Base-by-base conservation (phyloP, 2,113 vertebrate species). In the Seriola rivoliana region DNA sequence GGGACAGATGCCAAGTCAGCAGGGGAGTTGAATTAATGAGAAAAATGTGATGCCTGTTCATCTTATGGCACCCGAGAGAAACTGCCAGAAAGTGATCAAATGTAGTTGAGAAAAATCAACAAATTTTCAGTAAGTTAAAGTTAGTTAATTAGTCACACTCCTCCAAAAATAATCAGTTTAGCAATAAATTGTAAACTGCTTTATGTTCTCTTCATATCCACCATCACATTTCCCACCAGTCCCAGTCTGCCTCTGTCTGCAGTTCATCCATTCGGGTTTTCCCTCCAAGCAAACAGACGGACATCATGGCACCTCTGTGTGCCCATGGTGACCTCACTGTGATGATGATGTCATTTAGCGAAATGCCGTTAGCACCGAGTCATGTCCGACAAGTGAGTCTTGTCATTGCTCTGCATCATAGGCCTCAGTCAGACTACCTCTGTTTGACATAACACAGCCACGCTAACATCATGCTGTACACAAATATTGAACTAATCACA, bases 281-380 rank as follows among this genome's bases (percentile, higher is more conserved):
- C 83, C 65, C 74, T 63, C 21, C 16, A 32, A 63, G 46, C 65
- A 65, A 87, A 86, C 78, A 91, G 85, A 80, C 66, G 64, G 74
- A 68, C 83, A 82, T 82, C 63, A 84, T 77, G 70, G 82, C 83
- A 79, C 82, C 83, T 91, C 79, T 79, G 73, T 82, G 73, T 71
- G 87, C 85, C 60, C 83, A 75, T 6, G 67, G 64, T 94, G 90
- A 94, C 93, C 91, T 95, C 94, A 94, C 88, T 62, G 65, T 52
- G 48, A 82, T 48, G 79, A 74, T 94, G 93, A 95, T 87, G 93
- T 95, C 87, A 94, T 92, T 69, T 14, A 64, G 72, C 75, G 75
- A 82, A 59, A 82, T 71, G 81, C 87, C 78, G 65, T 88, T 67
- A 87, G 80, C 63, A 50, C 63, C n/a, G 59, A 83, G 73, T 84